phyloP scores from a whole-genome alignment of 2,888 invertebrate species.

The Lymantria monacha region DNA sequence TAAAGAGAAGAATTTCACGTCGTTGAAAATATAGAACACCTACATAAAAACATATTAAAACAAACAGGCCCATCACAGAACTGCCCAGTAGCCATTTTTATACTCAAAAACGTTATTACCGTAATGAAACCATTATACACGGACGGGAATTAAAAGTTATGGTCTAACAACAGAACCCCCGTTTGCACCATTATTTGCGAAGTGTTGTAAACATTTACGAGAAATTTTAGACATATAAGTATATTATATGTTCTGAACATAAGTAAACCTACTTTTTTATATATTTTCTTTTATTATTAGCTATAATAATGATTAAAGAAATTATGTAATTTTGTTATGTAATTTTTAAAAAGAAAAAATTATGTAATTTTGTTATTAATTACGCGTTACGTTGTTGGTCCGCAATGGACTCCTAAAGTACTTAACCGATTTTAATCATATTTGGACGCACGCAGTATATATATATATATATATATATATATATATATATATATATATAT shows the following conservation, averaged over 20 bases:
- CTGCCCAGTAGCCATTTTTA: constrained; percentile 1
- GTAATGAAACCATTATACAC: constrained; percentile 7
- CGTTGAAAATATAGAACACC: not conserved
- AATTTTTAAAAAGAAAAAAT: no score
- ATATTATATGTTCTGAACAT: not conserved
- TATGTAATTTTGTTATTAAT: no score
- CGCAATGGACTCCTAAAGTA: no score
- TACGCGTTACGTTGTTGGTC: no score
- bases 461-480: no score
- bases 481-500: no score
- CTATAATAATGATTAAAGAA: no score
- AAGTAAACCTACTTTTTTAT: no score
- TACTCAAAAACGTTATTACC: constrained; percentile 5
- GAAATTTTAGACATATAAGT: not conserved
- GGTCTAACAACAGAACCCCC: not conserved
- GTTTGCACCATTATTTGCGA: not conserved
- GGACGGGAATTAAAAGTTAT: constrained; percentile 6
- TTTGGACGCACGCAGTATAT: no score
- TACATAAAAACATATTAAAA: not conserved
- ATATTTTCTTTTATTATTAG: no score
- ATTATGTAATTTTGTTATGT: no score
- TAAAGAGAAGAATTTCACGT: not conserved
- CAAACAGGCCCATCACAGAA: not conserved
- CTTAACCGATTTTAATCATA: no score
- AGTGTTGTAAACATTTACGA: constrained; percentile 2